A percentile compares a stretch with the other conserved stretches of the same genome.
phyloP scores from a whole-genome alignment of 1,140 invertebrate species.

The Drosophila athabasca region DNA sequence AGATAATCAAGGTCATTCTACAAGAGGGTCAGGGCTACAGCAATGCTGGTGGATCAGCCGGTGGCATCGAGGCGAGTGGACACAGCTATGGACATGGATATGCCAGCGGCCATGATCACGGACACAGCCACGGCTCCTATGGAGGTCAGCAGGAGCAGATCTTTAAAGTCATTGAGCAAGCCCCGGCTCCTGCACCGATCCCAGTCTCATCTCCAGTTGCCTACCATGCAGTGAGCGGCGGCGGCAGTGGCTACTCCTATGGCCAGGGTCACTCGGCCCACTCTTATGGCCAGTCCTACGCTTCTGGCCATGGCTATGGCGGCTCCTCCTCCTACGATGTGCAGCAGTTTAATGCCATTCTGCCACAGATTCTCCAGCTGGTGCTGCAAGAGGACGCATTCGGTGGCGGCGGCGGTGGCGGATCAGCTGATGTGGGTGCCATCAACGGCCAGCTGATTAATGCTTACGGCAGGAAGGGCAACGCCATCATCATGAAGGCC shows the following conservation, averaged over 20 bases:
- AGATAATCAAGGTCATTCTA: slow-evolving; percentile 72
- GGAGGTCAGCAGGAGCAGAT: slow-evolving; percentile 54
- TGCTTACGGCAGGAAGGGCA: slow-evolving; percentile 59
- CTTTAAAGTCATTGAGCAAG: slow-evolving; percentile 70
- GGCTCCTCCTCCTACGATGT: slow-evolving; percentile 37
- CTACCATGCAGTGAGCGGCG: slow-evolving; percentile 42
- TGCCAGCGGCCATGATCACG: slow-evolving; percentile 26
- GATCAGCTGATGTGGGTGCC: slow-evolving; percentile 51
- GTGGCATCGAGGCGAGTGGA: slow-evolving; percentile 25
- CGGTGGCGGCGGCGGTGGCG: slow-evolving; percentile 47
- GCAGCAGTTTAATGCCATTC: slow-evolving; percentile 60
- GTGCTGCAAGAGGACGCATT: slow-evolving; percentile 67
- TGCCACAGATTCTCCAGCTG: slow-evolving; percentile 74
- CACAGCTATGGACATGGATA: slow-evolving; percentile 42
- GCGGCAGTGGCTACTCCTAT: slow-evolving; percentile 47
- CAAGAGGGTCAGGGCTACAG: slow-evolving; percentile 62
- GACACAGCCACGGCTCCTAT: slow-evolving; percentile 31
- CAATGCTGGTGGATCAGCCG: slow-evolving; percentile 37
- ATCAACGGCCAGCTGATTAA: slow-evolving; percentile 68
- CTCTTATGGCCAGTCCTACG: slow-evolving; percentile 61
- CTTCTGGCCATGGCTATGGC: slow-evolving; percentile 59
- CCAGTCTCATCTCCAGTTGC: slow-evolving; percentile 16
- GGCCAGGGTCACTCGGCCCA: slow-evolving; percentile 31
- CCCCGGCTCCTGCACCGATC: slow-evolving; percentile 17
- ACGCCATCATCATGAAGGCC: slow-evolving; percentile 64